Evolutionary conservation across 2,888 invertebrate species (phyloP).

Genomic region (Ophraella communa): DNA sequence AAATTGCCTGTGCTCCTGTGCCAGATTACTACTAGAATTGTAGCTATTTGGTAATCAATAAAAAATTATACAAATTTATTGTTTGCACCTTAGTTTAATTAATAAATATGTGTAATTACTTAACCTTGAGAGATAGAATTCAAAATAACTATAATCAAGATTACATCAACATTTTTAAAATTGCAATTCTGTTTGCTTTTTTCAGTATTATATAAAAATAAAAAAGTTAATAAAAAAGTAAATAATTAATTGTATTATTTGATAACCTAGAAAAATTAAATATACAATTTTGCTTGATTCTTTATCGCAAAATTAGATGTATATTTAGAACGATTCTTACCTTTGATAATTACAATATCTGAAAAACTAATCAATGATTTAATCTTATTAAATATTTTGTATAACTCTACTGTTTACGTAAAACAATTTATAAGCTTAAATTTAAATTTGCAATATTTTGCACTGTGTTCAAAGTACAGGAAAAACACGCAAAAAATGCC

Average conservation of each 20-base stretch:
- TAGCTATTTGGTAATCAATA: background rate
- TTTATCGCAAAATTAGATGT: background rate
- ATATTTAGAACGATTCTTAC: background rate
- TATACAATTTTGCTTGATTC: background rate
- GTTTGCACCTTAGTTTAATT: too few species aligned
- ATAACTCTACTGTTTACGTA: background rate
- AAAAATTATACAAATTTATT: too few species aligned
- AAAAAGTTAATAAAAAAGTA: background rate
- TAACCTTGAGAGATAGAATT: background rate
- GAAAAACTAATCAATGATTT: background rate
- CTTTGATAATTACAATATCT: background rate
- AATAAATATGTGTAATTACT: background rate
- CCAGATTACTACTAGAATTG: constrained; percentile 82
- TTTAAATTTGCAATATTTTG: constrained; percentile 2
- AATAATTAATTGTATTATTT: background rate
- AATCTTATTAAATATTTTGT: background rate
- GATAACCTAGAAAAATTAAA: background rate
- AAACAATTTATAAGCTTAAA: background rate
- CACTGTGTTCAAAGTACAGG: constrained; percentile 10
- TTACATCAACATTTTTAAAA: background rate
- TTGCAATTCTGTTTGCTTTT: background rate
- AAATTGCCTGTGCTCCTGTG: constrained; percentile 90
- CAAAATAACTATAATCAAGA: too few species aligned
- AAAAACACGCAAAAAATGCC: constrained; percentile 9
- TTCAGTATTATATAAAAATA: background rate